Evolutionary conservation across 2,888 invertebrate genomes (phyloP), one percentile per base, ranked within the genome.

Genomic region (Ochropleura leucogaster): DNA sequence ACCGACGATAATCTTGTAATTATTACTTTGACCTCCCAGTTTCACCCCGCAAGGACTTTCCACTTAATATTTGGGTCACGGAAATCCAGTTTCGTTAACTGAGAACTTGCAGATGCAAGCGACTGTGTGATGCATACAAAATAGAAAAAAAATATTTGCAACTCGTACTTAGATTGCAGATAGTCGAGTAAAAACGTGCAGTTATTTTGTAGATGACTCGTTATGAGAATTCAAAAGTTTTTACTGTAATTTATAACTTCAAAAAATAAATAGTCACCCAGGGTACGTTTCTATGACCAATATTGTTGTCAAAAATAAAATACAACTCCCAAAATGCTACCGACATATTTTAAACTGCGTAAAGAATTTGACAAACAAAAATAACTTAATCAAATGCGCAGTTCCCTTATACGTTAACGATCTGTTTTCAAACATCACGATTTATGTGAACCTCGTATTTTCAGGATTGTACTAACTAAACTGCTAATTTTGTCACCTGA

Each of bases 41-140:
- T 79, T 79, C 64, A 85, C 75, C 71, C 77, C 71, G 66, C 59
- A 83, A 72, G 57, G 67, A 72, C 86, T 90, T 90, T 89, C 89
- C 90, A 89, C 77, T 84, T 87, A 79, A 88, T 79, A 89, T 90
- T 89, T 88, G 69, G 89, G 90, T 91, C 92, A 91, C 87, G 91
- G 90, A 87, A 86, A 88, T 80, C 83, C 75, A 79, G 88, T 88
- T 86, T 82, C 81, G 82, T 80, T 85, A 88, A 83, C 84, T 73
- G 72, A 77, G 85, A 87, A 77, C 86, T 84, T 74, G 72, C 73
- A 88, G 66, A 89, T 85, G 88, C 85, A 89, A 88, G 74, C 79
- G 80, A 86, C 74, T 77, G 74, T 70, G 83, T 70, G 64, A 72
- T 77, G 90, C 89, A 90, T 90, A 87, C 87, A 69, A 86, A 89